These are phyloP conservation scores for Enteromius fasciolatus DNA, from an alignment of 2,797 vertebrate species.

Conservation along the genomic window DNA sequence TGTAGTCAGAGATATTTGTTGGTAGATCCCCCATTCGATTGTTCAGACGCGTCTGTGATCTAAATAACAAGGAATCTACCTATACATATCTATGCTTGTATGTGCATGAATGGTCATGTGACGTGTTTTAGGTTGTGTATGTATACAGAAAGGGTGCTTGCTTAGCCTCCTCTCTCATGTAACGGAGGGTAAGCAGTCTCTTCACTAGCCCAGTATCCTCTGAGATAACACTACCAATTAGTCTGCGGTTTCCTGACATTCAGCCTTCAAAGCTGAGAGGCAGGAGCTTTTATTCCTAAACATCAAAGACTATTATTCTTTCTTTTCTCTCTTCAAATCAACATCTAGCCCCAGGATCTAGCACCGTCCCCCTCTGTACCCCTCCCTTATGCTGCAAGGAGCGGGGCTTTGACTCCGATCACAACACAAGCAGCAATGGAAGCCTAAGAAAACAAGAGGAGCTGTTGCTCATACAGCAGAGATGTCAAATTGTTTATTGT, in stretches of 20 bases:
- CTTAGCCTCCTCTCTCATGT: conserved; percentile 48
- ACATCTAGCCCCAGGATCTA: conserved; percentile 75
- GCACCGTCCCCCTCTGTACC: conserved; percentile 49
- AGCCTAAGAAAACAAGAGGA: conserved; percentile 69
- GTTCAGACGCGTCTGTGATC: too few species aligned
- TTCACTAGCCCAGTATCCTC: conserved; percentile 56
- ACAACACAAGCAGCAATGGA: conserved; percentile 70
- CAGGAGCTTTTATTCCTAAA: conserved; percentile 72
- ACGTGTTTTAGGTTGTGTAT: too few species aligned
- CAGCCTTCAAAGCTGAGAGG: conserved; percentile 72
- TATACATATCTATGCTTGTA: too few species aligned
- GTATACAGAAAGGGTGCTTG: too few species aligned
- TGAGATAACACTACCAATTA: conserved; percentile 75
- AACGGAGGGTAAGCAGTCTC: conserved; percentile 40
- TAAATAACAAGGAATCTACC: too few species aligned
- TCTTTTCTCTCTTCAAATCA: conserved; percentile 76
- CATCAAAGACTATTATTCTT: conserved; percentile 77
- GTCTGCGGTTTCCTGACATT: conserved; percentile 74
- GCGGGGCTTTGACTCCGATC: conserved; percentile 64
- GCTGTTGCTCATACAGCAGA: conserved; percentile 62
- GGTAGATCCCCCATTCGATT: too few species aligned
- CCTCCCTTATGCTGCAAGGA: conserved; percentile 64
- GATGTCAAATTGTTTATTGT: conserved; percentile 72
- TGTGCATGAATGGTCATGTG: too few species aligned
- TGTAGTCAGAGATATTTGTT: too few species aligned